Evolutionary conservation across 2,113 vertebrate species (phyloP).

Genomic region (Gorsachius goisagi): DNA sequence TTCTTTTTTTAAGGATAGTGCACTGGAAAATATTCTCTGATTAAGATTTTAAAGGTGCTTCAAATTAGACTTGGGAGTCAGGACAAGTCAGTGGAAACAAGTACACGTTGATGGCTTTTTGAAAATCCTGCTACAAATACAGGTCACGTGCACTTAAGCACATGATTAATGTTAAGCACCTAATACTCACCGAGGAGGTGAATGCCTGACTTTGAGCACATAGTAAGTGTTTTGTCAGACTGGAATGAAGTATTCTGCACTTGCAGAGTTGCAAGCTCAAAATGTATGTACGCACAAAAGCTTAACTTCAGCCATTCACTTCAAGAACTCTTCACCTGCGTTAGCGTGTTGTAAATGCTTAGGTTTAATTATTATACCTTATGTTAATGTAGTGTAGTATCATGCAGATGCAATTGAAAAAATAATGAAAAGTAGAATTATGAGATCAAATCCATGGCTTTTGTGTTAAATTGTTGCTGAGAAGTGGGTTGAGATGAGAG

Average conservation of each 20-base stretch:
- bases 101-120: not conserved
- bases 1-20: not conserved
- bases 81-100: not conserved
- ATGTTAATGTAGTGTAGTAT: not conserved
- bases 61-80: not conserved
- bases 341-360: not conserved
- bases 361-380: not conserved
- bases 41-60: not conserved
- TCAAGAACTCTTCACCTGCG: not conserved
- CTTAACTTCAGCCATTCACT: not conserved
- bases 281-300: not conserved
- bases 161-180: not conserved
- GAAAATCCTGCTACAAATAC: not conserved
- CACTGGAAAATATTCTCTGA: not conserved
- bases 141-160: not conserved
- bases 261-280: not conserved
- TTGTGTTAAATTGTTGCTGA: not conserved
- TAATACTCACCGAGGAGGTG: not conserved
- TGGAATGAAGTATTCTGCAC: not conserved
- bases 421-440: slow-evolving; percentile 18
- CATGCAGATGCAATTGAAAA: not conserved
- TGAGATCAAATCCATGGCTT: not conserved
- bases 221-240: not conserved
- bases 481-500: not conserved
- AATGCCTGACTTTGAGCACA: not conserved